Evolutionary conservation across 2,888 invertebrate species (phyloP), one percentile per base, ranked within the genome.

Genomic region (Phragmatobia fuliginosa): DNA sequence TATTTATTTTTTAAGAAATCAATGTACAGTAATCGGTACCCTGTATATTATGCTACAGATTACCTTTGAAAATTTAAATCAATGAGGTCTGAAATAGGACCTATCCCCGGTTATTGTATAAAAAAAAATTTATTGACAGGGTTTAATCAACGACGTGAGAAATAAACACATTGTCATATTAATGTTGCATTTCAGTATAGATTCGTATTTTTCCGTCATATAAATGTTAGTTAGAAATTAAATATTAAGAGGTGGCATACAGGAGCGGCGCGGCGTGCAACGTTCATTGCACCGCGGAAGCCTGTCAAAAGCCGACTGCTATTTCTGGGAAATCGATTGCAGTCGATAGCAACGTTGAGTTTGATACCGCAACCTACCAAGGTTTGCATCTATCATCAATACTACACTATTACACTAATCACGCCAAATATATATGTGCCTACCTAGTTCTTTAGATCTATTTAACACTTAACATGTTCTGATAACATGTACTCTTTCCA

Each of bases 271-370:
- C 70, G 66, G 84, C 85, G 81, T 90, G 89, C 87, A 91, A 88
- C 89, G 90, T 93, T 92, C 88, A 91, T 89, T 85, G 88, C 80
- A 78, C 79, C 79, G 83, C 69, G 77, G 86, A 85, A 87, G 78
- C 87, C 85, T 85, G 88, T 86, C 88, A 88, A 86, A 87, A 87
- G 88, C 87, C 83, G 81, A 71, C 81, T 86, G 90, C 89, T 92
- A 92, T 92, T 93, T 91, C 90, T 88, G 86, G 87, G 80, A 83
- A 89, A 92, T 92, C 93, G 91, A 94, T 94, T 83, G 87, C 76
- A 82, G 77, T 81, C 86, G 84, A 86, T 86, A 73, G 77, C 75
- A 83, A 79, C 79, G 78, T 69, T 74, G 75, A 78, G 72, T 78
- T 80, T 83, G 80, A 77, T 72, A 77, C 73, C 72, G 70, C 76